Evolutionary conservation across 2,888 invertebrate species (phyloP).

Genomic region (Koerneria pararmatus): DNA sequence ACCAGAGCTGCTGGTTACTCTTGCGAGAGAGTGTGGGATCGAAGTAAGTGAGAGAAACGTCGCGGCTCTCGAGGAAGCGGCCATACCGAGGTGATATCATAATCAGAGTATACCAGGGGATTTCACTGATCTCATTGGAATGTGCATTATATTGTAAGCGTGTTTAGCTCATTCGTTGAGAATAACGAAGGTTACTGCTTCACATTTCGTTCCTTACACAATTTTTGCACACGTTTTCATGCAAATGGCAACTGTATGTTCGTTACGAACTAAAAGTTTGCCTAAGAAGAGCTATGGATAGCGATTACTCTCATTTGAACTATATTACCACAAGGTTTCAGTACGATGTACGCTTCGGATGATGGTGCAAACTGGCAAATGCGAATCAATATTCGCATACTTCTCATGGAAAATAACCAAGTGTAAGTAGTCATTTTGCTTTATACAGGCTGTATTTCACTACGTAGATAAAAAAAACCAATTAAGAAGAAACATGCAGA

Average conservation of each 20-base stretch:
- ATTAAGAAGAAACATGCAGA: neutral
- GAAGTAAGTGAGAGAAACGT: conserved; percentile 32
- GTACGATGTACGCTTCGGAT: conserved; percentile 47
- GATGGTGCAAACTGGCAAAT: conserved; percentile 48
- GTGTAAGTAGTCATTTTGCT: conserved; percentile 27
- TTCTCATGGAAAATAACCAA: conserved; percentile 35
- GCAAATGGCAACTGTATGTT: neutral
- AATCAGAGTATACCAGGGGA: too few relatives aligned
- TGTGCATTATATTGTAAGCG: too few relatives aligned
- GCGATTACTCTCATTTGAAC: neutral
- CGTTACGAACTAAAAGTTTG: neutral
- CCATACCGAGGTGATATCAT: conserved; percentile 39
- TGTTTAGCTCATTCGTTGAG: too few relatives aligned
- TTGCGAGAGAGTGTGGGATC: conserved; percentile 32
- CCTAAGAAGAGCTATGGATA: neutral
- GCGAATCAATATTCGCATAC: conserved; percentile 39
- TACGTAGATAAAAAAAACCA: neutral
- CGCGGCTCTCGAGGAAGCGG: conserved; percentile 36
- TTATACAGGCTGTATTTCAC: neutral
- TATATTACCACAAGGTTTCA: conserved; percentile 25
- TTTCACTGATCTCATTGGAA: too few relatives aligned
- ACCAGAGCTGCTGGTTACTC: conserved; percentile 35
- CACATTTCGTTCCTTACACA: too few relatives aligned
- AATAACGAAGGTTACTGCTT: too few relatives aligned
- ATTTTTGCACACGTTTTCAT: neutral